These are phyloP conservation scores for Erethizon dorsatum DNA, from an alignment of 2,797 vertebrate genomes.

Conservation along the genomic window DNA sequence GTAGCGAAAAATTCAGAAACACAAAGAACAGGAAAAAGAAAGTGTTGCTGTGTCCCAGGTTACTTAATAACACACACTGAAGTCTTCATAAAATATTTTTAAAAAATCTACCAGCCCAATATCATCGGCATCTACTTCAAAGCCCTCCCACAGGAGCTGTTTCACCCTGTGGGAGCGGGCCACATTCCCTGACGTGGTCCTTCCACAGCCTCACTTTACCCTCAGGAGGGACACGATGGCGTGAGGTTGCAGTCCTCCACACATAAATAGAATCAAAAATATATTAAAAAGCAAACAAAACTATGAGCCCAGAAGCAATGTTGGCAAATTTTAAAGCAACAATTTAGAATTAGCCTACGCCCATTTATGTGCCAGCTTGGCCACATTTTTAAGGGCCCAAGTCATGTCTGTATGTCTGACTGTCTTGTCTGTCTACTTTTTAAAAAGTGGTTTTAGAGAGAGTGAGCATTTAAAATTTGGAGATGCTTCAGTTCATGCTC, in stretches of 20 bases:
- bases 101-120: background rate
- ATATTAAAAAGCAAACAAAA: constrained; percentile 32
- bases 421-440: constrained; percentile 36
- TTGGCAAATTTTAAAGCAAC: constrained; percentile 60
- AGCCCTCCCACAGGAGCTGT: background rate
- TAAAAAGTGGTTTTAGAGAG: background rate
- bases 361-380: background rate
- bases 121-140: background rate
- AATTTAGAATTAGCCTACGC: constrained; percentile 3
- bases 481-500: background rate
- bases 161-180: background rate
- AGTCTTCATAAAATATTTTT: background rate
- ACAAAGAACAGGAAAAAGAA: background rate
- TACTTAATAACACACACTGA: fast-evolving
- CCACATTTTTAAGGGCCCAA: constrained; percentile 67
- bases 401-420: constrained; percentile 59
- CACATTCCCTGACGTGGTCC: background rate
- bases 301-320: constrained; percentile 9
- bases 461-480: background rate
- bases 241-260: background rate
- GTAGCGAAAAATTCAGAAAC: background rate
- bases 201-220: background rate
- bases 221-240: background rate
- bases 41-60: background rate
- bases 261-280: constrained; percentile 34